A percentile compares a stretch with the other conserved stretches of the same genome.
Conservation (phyloP, 2,113 vertebrate genomes). For the Ophthalmotilapia sp. region DNA sequence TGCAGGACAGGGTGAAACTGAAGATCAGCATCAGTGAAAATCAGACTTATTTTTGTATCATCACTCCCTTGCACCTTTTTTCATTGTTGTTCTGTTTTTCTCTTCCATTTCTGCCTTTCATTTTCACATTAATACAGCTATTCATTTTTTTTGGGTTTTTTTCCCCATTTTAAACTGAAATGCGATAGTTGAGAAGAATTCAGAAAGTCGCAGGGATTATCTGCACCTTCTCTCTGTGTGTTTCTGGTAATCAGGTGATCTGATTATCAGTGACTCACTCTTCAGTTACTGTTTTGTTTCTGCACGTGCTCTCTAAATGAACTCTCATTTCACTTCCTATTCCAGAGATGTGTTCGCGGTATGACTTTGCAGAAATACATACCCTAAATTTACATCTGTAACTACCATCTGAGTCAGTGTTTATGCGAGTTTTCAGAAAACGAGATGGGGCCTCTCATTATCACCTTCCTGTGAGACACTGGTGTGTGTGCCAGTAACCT, state of each 20-base stretch:
- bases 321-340: conserved; percentile 48
- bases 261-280: background rate
- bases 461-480: background rate
- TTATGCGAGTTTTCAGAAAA: background rate
- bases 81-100: background rate
- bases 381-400: too few relatives aligned
- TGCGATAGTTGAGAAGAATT: background rate
- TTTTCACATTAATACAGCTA: background rate
- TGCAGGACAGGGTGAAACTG: conserved; percentile 10
- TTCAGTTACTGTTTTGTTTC: conserved; percentile 30
- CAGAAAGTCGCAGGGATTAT: background rate
- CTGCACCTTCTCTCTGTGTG: background rate
- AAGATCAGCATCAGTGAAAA: background rate
- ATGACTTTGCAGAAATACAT: conserved; percentile 39
- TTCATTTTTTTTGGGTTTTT: background rate
- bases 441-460: conserved; percentile 1
- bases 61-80: background rate
- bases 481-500: background rate
- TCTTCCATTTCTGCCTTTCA: background rate
- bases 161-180: background rate
- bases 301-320: conserved; percentile 18
- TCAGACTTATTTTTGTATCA: background rate
- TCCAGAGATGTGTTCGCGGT: background rate
- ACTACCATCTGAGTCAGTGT: background rate
- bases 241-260: conserved; percentile 1